These are phyloP conservation scores for Aphis gossypii DNA, from an alignment of 1,140 invertebrate genomes.

Conservation along the genomic window DNA sequence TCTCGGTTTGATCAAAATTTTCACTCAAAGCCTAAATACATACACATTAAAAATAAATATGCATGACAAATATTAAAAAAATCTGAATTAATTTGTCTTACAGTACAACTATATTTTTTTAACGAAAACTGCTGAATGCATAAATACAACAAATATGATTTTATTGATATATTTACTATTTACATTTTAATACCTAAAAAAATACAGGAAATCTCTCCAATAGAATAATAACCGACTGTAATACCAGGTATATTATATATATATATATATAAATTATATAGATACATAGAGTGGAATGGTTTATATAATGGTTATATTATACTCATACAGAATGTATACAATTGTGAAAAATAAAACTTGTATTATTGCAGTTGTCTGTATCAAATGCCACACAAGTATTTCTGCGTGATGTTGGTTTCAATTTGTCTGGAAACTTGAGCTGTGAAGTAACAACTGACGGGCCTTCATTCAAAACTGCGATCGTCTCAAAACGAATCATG, in stretches of 20 bases:
- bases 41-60: neutral
- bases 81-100: neutral
- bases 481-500: slow-evolving; percentile 60
- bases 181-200: neutral
- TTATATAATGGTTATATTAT: neutral
- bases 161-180: neutral
- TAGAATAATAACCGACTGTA: no score
- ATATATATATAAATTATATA: neutral
- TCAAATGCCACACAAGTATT: slow-evolving; percentile 80
- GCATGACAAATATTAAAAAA: neutral
- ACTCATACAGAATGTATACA: neutral
- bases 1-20: neutral
- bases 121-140: no score
- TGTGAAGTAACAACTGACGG: slow-evolving; percentile 86
- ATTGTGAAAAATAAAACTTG: slow-evolving; percentile 27
- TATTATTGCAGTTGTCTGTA: slow-evolving; percentile 70
- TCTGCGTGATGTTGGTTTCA: slow-evolving; percentile 75
- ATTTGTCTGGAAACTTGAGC: slow-evolving; percentile 80
- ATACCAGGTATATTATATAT: no score
- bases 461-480: slow-evolving; percentile 70
- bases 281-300: neutral
- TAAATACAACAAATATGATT: neutral
- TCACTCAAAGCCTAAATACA: neutral
- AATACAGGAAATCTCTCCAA: neutral
- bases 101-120: neutral